Base-by-base conservation (phyloP, 1,140 invertebrate species). In the Rhagoletis pomonella region DNA sequence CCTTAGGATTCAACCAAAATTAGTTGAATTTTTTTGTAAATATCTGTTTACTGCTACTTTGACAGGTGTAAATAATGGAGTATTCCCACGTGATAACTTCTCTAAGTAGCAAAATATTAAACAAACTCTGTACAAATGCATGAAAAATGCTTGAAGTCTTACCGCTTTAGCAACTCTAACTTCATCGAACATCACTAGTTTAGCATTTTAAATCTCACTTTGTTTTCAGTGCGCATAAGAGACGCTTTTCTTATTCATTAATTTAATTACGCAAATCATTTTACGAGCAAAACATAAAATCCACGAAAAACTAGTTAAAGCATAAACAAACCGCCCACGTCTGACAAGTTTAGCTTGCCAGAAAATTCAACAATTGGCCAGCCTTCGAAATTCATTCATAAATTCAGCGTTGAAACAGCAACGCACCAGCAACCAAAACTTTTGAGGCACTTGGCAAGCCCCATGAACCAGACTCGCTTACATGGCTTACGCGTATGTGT, bases 251-350 rank as follows among this genome's bases (percentile, higher is more conserved):
- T 73, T 39, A 44, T 44, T 47, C 67, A 73, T 73, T 73, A 73
- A 73, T 73, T 47, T 17, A 73, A 73, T 73, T 73, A 73, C 67
- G 67, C 67, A 73, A 73, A 73, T 42, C 67, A 17, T 73, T 69
- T 73, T 73, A 73, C 42, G 42, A 47, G 64, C 64, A 29, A 67
- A 29, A 42, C 64, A 39, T 12, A 67, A 67, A 67, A 42, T 42
- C 19, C 14, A 44, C 67, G 42, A 73, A 47, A 47, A 14, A 47
- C 12, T 10, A 4, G 44, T 3, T 44, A 73, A 73, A 73, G 42
- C 67, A 73, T 73, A 73, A 73, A 73, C 67, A 73, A 73, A 73
- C 39, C 67, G 67, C 67, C 67, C 67, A 73, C 67, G 44, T 47
- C 12, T 42, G 14, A 1, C 14, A 42, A 14, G 14, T 69, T 7